phyloP scores from a whole-genome alignment of 2,113 vertebrate species.

The Gadus chalcogrammus region DNA sequence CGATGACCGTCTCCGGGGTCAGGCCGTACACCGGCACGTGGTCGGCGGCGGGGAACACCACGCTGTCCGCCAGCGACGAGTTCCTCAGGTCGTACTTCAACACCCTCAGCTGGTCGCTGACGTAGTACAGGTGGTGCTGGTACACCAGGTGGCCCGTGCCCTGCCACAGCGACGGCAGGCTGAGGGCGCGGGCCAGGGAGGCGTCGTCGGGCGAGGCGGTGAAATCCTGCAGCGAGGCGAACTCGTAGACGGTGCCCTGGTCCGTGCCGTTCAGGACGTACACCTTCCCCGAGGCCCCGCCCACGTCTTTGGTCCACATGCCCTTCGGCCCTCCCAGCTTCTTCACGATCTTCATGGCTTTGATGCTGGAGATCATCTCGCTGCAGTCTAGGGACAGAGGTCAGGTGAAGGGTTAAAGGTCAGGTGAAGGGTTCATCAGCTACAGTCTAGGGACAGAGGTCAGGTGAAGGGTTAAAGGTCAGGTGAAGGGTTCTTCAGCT shows the following conservation, averaged over 20 bases:
- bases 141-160: conserved; percentile 89
- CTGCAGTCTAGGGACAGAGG: conserved; percentile 79
- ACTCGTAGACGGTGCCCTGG: conserved; percentile 81
- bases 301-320: conserved; percentile 89
- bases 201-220: conserved; percentile 78
- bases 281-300: conserved; percentile 76
- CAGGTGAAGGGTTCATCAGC: background rate
- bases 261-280: conserved; percentile 86
- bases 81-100: conserved; percentile 87
- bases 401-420: background rate
- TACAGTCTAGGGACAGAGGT: no score
- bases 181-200: conserved; percentile 77
- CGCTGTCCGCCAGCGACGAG: conserved; percentile 80
- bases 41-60: conserved; percentile 84
- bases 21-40: conserved; percentile 85
- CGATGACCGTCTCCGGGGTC: conserved; percentile 82
- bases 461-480: background rate
- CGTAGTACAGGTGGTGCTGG: conserved; percentile 80
- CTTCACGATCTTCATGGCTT: conserved; percentile 96
- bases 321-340: conserved; percentile 81
- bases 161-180: conserved; percentile 84
- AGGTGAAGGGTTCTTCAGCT: background rate
- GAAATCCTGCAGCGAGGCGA: conserved; percentile 85
- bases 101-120: conserved; percentile 78
- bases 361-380: conserved; percentile 88